Evolutionary conservation across 2,888 invertebrate species (phyloP), one percentile per base, ranked within the genome.

Genomic region (Pyrochroa serraticornis): DNA sequence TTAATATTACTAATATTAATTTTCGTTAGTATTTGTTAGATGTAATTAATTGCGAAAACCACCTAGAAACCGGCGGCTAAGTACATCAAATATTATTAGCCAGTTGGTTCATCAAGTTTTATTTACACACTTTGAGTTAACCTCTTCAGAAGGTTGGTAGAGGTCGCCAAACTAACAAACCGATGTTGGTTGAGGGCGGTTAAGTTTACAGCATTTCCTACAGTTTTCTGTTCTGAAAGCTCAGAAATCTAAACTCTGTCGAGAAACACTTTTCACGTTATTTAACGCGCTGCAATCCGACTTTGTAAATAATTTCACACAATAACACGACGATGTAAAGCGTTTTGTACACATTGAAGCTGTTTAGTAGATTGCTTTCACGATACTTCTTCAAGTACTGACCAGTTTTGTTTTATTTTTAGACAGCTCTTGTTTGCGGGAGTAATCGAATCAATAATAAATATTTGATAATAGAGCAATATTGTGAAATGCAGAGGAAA

Each of bases 91-190:
- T 42, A 50, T 35, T 31, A 50, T 42, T 49, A 48, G 31, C 42
- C 38, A 43, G 38, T 12, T 49, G 49, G 36, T 45, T 53, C 32
- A 43, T 49, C 49, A 38, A 58, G 49, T 58, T 49, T 53, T 54
- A 53, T 54, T 54, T 54, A 54, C 58, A 48, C 54, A 57, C 41
- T 46, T 51, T 39, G 36, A 53, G 57, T 33, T 47, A 32, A 32
- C 52, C 48, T 58, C 53, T 53, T 53, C 32, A 38, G 35, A 42
- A 41, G 8, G 33, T 8, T 37, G 35, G 31, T 45, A 56, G 45
- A 56, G 50, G 57, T 57, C 57, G 36, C 45, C 31, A 48, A 51
- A 57, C 57, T 45, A 57, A 57, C 51, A 56, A 56, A 49, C 56
- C 49, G 44, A 57, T 57, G 34, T 48, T 53, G 58, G 52, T 58